Conservation (phyloP, 2,797 vertebrate genomes). For the Myotis vivesi region DNA sequence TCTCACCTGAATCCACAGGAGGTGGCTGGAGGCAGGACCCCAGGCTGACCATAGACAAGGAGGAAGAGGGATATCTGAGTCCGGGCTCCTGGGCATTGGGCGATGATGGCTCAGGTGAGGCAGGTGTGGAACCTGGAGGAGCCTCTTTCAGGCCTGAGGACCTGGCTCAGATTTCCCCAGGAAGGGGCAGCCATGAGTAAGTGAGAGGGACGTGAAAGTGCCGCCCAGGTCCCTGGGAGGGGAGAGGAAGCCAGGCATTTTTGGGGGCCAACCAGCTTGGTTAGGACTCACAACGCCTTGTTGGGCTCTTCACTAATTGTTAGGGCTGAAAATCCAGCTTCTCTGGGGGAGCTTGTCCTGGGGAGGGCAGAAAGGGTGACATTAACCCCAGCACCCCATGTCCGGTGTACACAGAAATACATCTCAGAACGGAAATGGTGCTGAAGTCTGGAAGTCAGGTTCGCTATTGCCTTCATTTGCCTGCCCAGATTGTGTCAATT, state of each 20-base stretch:
- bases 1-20: neutral
- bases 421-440: rapidly evolving
- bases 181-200: neutral
- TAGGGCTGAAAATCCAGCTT: neutral
- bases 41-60: rapidly evolving
- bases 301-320: neutral
- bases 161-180: neutral
- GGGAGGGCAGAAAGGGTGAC: rapidly evolving
- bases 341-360: rapidly evolving
- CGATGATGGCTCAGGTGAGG: rapidly evolving
- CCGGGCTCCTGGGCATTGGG: rapidly evolving
- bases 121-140: neutral
- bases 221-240: rapidly evolving
- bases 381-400: rapidly evolving
- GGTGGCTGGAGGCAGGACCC: neutral
- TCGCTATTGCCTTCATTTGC: neutral
- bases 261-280: no score
- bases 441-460: rapidly evolving
- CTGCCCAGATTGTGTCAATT: neutral
- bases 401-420: rapidly evolving
- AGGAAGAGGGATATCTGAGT: neutral
- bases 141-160: neutral
- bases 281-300: rapidly evolving
- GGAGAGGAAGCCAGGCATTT: rapidly evolving
- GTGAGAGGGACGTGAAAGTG: neutral